A percentile compares a stretch with the other conserved stretches of the same genome.
phyloP scores from a whole-genome alignment of 2,797 vertebrate species.

The Lerista edwardsae region DNA sequence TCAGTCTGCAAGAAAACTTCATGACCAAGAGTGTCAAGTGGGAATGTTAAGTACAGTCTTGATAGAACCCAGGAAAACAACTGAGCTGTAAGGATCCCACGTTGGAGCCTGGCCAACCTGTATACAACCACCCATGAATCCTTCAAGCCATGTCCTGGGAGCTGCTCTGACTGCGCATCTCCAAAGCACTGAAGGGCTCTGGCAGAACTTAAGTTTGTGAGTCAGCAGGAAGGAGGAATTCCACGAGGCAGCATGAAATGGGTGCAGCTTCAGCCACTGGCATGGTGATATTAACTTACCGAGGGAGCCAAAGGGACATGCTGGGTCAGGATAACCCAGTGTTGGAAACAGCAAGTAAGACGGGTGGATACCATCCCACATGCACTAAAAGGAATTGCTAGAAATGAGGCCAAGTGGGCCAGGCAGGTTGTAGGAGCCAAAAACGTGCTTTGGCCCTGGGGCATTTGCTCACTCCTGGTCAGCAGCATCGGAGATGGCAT shows the following conservation, averaged over 20 bases:
- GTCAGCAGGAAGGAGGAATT: background rate
- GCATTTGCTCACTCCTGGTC: constrained; percentile 32
- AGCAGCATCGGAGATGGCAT: constrained; percentile 23
- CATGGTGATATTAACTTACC: background rate
- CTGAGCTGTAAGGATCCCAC: constrained; percentile 71
- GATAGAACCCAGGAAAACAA: constrained; percentile 78
- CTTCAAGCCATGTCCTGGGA: constrained; percentile 32
- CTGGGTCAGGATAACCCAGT: background rate
- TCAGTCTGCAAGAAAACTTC: constrained; percentile 66
- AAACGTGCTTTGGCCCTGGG: constrained; percentile 8
- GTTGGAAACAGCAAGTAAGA: accelerated
- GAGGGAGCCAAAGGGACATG: background rate
- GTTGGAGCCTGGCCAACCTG: constrained; percentile 33
- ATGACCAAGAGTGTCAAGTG: constrained; percentile 84
- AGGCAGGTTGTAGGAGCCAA: constrained; percentile 18
- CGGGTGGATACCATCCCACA: accelerated
- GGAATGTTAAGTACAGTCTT: constrained; percentile 82
- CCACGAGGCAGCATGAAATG: constrained; percentile 7
- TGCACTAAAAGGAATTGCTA: background rate
- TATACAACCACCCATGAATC: constrained; percentile 14
- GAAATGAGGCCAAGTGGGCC: constrained; percentile 24
- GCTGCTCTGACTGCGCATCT: background rate
- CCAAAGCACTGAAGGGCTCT: constrained; percentile 23
- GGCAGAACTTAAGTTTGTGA: background rate
- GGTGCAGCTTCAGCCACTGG: background rate